Base-by-base conservation (phyloP, 1,140 invertebrate species). In the Oreohelix idahoensis region DNA sequence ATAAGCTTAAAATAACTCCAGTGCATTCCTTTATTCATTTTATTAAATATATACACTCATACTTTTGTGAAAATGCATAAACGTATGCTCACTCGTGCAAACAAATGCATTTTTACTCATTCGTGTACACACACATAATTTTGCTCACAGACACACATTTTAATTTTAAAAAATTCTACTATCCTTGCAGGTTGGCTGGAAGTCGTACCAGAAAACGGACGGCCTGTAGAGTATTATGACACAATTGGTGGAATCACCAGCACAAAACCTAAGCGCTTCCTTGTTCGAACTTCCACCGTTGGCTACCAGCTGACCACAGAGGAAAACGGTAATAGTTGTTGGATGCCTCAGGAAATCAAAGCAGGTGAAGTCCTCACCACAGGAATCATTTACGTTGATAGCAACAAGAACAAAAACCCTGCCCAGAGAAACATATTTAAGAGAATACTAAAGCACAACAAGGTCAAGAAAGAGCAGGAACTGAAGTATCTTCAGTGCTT, bases 401-500 rank as follows among this genome's bases (percentile, higher is more conserved):
- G 90, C 77, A 90, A 89, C 83, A 89, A 88, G 79, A 85, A 71
- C 35, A 89, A 87, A 74, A 39, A 45, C 58, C 39, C 10, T 42
- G 73, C 80, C 1, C 84, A 84, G 63, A 79, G 66, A 10, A 82
- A 79, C n/a, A 81, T 90, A 69, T 90, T 91, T 74, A 88, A 87
- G 74, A 86, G 86, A 74, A 53, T 90, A n/a, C 82, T 90, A 5
- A 89, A 88, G 63, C 85, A 87, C 10, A 82, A 75, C 42, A 89
- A 89, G 83, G 70, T 42, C 70, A 85, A 85, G 78, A 83, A 84
- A 71, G 90, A 89, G 32, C 87, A 90, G 74, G 90, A 91, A 29
- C 71, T 91, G 35, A 90, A 89, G 80, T 91, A 91, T 84, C 83
- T 91, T 17, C 90, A 91, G 83, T 91, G 90, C 63, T 90, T 89